Conservation (phyloP, 2,113 vertebrate genomes). For the Mugil cephalus region DNA sequence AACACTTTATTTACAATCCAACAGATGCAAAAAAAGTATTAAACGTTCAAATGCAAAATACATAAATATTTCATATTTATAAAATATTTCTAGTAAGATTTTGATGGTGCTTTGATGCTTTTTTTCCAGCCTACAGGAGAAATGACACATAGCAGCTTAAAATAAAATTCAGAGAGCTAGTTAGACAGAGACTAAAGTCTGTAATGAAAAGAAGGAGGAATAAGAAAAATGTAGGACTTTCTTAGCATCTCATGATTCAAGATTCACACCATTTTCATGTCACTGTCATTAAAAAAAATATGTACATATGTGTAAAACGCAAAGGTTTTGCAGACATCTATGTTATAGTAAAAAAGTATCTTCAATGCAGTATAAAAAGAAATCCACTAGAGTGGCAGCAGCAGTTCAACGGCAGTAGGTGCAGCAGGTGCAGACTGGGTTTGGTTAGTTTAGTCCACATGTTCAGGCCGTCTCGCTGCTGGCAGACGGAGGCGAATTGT, state of each 20-base stretch:
- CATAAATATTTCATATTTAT: slow-evolving; percentile 9
- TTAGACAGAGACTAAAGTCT: slow-evolving; percentile 4
- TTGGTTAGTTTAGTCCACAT: not conserved
- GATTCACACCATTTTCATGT: slow-evolving; percentile 10
- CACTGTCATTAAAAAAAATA: slow-evolving; percentile 18
- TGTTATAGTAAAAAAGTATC: slow-evolving; percentile 33
- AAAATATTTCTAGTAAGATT: slow-evolving; percentile 38
- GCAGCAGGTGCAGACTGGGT: not conserved
- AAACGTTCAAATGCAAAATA: slow-evolving; percentile 38
- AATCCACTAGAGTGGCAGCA: slow-evolving; percentile 14
- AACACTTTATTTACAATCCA: slow-evolving; percentile 59
- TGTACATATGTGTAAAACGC: slow-evolving; percentile 24
- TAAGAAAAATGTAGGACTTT: slow-evolving; percentile 4
- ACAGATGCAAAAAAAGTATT: slow-evolving; percentile 41
- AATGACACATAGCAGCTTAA: slow-evolving; percentile 22
- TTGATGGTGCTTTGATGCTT: not conserved
- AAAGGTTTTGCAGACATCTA: not conserved
- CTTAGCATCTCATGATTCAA: not conserved
- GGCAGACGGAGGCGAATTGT: slow-evolving; percentile 76
- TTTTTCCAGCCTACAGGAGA: slow-evolving; percentile 7
- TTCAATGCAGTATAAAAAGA: slow-evolving; percentile 57
- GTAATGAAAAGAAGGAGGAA: slow-evolving; percentile 11
- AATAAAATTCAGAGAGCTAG: slow-evolving; percentile 29
- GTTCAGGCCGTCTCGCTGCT: slow-evolving; percentile 81
- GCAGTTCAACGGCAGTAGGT: slow-evolving; percentile 6